Evolutionary conservation across 2,888 invertebrate species (phyloP).

Genomic region (Corythucha ciliata): DNA sequence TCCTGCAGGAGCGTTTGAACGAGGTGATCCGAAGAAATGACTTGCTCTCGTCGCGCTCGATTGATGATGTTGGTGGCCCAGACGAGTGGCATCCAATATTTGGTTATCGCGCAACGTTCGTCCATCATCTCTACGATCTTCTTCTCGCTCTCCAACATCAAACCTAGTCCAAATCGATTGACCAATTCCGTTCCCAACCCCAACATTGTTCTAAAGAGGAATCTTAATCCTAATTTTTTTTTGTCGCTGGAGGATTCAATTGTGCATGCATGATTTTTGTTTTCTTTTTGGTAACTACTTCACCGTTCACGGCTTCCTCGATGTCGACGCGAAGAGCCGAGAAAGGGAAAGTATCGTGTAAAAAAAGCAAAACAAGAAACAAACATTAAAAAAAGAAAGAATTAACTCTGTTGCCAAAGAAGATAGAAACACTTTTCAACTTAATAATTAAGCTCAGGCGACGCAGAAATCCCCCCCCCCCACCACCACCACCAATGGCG

Average conservation of each 20-base stretch:
- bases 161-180: too few relatives aligned
- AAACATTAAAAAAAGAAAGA: too few relatives aligned
- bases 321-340: background rate
- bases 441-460: too few relatives aligned
- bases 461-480: too few relatives aligned
- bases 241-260: too few relatives aligned
- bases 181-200: too few relatives aligned
- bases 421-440: too few relatives aligned
- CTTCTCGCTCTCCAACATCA: conserved; percentile 84
- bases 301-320: background rate
- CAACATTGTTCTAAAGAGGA: background rate
- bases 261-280: too few relatives aligned
- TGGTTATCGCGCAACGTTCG: conserved; percentile 75
- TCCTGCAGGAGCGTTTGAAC: conserved; percentile 84
- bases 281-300: too few relatives aligned
- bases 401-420: too few relatives aligned
- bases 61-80: conserved; percentile 91
- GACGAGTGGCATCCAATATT: conserved; percentile 89
- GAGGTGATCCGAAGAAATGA: conserved; percentile 82
- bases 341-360: background rate
- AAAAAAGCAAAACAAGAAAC: conserved; percentile 1
- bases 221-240: background rate
- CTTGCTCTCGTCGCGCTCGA: conserved; percentile 71
- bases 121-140: conserved; percentile 88
- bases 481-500: too few relatives aligned